Percentiles rank a stretch among this genome's conserved stretches.
Conservation (phyloP, 2,797 vertebrate genomes). For the Ispidina lecontei region DNA sequence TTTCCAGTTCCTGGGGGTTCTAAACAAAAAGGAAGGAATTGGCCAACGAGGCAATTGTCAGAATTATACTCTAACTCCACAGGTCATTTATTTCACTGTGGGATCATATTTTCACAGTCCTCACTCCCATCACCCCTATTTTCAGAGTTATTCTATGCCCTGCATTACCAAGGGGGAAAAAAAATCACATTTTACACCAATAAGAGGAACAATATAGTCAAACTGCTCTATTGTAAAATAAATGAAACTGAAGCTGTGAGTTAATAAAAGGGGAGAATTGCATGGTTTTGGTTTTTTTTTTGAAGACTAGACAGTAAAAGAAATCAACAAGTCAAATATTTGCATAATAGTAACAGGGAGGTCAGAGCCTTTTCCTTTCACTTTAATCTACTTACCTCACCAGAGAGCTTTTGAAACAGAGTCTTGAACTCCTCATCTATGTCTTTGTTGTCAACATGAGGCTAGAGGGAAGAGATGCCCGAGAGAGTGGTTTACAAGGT, state of each 20-base stretch:
- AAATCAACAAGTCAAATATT: conserved; percentile 8
- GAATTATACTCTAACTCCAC: background rate
- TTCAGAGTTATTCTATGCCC: conserved; percentile 5
- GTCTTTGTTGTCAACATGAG: conserved; percentile 74
- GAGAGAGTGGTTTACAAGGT: background rate
- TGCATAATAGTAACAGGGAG: conserved; percentile 14
- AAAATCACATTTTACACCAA: background rate
- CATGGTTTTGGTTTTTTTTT: background rate
- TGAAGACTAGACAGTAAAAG: background rate
- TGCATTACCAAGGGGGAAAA: background rate
- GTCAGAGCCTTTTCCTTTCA: background rate
- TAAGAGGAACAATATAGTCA: background rate
- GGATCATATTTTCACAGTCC: conserved; percentile 18
- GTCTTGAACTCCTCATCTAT: conserved; percentile 79
- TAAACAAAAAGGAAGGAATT: conserved; percentile 32
- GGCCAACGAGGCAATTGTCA: background rate
- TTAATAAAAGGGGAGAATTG: conserved; percentile 39
- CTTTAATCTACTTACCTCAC: conserved; percentile 76
- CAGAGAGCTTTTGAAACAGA: conserved; percentile 84
- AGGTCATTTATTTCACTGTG: conserved; percentile 13
- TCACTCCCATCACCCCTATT: background rate
- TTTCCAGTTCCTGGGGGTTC: background rate
- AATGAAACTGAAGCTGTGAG: background rate
- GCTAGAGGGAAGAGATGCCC: conserved; percentile 73
- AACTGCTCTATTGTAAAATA: background rate